A percentile compares a stretch with the other conserved stretches of the same genome.
phyloP scores from a whole-genome alignment of 2,113 vertebrate genomes.

The Excalfactoria chinensis region DNA sequence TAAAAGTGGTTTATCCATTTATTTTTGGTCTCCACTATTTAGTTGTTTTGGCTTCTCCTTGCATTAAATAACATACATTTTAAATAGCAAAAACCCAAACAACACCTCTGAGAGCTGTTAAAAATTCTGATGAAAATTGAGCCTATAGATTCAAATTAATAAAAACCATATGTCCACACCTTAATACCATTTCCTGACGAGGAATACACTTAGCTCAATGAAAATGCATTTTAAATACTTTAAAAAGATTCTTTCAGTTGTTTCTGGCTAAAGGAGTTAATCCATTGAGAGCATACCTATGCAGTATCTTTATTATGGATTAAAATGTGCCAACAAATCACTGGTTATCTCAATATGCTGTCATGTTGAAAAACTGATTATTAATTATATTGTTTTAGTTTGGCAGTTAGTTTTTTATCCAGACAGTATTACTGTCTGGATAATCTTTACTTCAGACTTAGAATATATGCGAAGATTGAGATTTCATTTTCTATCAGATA shows the following conservation, averaged over 20 bases:
- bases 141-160: neutral
- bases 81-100: too few relatives aligned
- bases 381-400: neutral
- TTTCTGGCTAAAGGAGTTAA: neutral
- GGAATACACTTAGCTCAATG: neutral
- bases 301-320: neutral
- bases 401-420: neutral
- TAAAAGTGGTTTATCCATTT: neutral
- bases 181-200: neutral
- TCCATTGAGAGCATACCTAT: neutral
- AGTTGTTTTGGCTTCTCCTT: neutral
- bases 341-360: neutral
- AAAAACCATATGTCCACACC: neutral
- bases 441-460: neutral
- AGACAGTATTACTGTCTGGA: neutral
- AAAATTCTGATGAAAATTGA: neutral
- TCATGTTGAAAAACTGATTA: neutral
- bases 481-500: neutral
- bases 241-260: neutral
- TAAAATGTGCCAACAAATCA: neutral
- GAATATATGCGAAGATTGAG: neutral
- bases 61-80: too few relatives aligned
- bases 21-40: neutral
- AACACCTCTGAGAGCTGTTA: neutral
- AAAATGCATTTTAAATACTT: neutral